Evolutionary conservation across 2,797 vertebrate species (phyloP).

Genomic region (Enoplosus armatus): DNA sequence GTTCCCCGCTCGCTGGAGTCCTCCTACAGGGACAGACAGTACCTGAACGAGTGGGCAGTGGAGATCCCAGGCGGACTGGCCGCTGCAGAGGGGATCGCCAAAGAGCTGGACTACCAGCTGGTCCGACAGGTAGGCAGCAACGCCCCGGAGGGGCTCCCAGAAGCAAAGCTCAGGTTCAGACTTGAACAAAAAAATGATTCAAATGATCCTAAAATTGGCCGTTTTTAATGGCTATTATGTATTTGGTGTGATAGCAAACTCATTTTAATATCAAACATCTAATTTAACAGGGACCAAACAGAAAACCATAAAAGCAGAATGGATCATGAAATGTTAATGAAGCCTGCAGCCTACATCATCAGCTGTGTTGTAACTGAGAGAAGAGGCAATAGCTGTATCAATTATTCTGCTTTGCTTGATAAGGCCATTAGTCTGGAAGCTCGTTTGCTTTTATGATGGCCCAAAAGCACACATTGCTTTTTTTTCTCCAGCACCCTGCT

Average conservation of each 20-base stretch:
- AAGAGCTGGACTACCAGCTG: conserved; percentile 92
- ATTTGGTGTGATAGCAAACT: conserved; percentile 16
- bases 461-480: conserved; percentile 38
- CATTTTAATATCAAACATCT: conserved; percentile 23
- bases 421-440: conserved; percentile 37
- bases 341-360: not conserved
- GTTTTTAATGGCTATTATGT: not conserved
- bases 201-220: not conserved
- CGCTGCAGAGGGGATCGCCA: conserved; percentile 90
- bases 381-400: conserved; percentile 13
- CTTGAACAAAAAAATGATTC: not conserved
- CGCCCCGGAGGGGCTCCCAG: not conserved
- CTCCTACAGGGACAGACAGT: conserved; percentile 86
- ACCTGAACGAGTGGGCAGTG: conserved; percentile 98
- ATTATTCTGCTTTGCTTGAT: conserved; percentile 40
- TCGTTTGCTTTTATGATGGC: conserved; percentile 39
- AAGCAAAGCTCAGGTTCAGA: not conserved
- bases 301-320: conserved; percentile 6
- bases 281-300: not conserved
- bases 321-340: conserved; percentile 39
- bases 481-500: conserved; percentile 32
- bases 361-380: conserved; percentile 15
- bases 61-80: conserved; percentile 92
- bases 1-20: conserved; percentile 69
- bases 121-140: conserved; percentile 91